These are phyloP conservation scores for Adelosebastes latens DNA, from an alignment of 2,797 vertebrate species.

Conservation along the genomic window DNA sequence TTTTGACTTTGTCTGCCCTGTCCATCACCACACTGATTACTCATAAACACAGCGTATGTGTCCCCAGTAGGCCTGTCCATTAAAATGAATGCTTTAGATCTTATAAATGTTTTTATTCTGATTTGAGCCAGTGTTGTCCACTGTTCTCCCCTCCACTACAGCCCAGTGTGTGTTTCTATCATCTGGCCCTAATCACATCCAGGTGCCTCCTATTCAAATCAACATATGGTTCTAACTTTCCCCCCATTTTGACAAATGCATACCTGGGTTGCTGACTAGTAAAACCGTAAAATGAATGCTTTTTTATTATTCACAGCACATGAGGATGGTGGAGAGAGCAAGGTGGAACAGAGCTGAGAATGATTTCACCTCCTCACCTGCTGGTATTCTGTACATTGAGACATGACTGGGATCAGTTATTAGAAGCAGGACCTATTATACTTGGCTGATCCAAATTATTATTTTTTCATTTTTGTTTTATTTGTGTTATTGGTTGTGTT, in stretches of 20 bases:
- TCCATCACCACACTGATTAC: slow-evolving; percentile 35
- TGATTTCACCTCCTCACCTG: slow-evolving; percentile 74
- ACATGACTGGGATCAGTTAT: slow-evolving; percentile 50
- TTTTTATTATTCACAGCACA: slow-evolving; percentile 75
- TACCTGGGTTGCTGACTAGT: slow-evolving; percentile 84
- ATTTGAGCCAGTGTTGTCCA: slow-evolving; percentile 52
- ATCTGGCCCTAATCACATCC: slow-evolving; percentile 82
- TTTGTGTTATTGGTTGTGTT: slow-evolving; percentile 43
- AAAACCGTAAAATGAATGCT: slow-evolving; percentile 75
- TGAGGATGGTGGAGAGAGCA: slow-evolving; percentile 58
- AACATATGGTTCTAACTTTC: slow-evolving; percentile 88
- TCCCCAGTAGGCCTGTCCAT: slow-evolving; percentile 43
- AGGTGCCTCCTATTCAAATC: slow-evolving; percentile 82
- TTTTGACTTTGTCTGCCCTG: slow-evolving; percentile 38
- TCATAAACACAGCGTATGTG: slow-evolving; percentile 19
- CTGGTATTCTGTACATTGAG: slow-evolving; percentile 36
- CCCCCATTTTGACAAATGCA: slow-evolving; percentile 81
- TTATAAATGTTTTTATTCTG: slow-evolving; percentile 48
- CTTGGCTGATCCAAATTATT: slow-evolving; percentile 19
- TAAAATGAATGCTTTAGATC: slow-evolving; percentile 50
- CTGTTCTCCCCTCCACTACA: slow-evolving; percentile 41
- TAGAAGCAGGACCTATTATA: slow-evolving; percentile 52
- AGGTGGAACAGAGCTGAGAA: slow-evolving; percentile 64
- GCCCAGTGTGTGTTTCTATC: slow-evolving; percentile 65
- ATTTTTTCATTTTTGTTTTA: slow-evolving; percentile 18